Conservation (phyloP, 2,797 vertebrate species). For the Dendrocincla tyrannina region DNA sequence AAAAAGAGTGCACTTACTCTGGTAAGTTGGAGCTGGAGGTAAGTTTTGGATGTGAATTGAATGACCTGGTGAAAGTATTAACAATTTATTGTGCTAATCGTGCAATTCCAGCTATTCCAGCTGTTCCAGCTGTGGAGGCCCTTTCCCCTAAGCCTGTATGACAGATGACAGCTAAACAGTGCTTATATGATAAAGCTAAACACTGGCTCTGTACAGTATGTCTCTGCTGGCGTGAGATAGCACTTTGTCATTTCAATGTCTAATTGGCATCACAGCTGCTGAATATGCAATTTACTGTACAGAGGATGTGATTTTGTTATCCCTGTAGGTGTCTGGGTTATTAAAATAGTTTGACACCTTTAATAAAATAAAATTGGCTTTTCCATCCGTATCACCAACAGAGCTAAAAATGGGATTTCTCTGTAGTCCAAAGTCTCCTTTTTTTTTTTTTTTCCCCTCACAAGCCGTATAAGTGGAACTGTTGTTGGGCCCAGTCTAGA, state of each 20-base stretch:
- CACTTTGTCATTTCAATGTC: constrained; percentile 26
- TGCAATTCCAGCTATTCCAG: constrained; percentile 29
- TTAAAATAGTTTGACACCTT: constrained; percentile 20
- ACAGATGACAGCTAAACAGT: constrained; percentile 19
- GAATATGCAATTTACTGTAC: background rate
- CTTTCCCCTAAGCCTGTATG: constrained; percentile 25
- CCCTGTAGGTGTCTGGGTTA: background rate
- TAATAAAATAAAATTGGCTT: constrained; percentile 2
- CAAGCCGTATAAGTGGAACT: background rate
- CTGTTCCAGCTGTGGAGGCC: constrained; percentile 36
- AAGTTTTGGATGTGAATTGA: background rate
- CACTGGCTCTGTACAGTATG: background rate
- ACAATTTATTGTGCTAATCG: constrained; percentile 13
- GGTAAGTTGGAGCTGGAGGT: background rate
- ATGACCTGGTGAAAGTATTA: background rate
- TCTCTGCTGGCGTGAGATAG: constrained; percentile 20
- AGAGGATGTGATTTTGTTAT: constrained; percentile 6
- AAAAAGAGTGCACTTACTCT: background rate
- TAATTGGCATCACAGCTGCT: constrained; percentile 34
- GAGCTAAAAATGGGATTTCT: background rate
- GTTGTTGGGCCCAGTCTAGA: background rate
- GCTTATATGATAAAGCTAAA: constrained; percentile 19
- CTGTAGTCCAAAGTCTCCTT: background rate
- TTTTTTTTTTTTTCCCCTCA: background rate
- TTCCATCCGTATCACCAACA: background rate